phyloP scores from a whole-genome alignment of 2,888 invertebrate genomes.

The Dysmachus trigonus region DNA sequence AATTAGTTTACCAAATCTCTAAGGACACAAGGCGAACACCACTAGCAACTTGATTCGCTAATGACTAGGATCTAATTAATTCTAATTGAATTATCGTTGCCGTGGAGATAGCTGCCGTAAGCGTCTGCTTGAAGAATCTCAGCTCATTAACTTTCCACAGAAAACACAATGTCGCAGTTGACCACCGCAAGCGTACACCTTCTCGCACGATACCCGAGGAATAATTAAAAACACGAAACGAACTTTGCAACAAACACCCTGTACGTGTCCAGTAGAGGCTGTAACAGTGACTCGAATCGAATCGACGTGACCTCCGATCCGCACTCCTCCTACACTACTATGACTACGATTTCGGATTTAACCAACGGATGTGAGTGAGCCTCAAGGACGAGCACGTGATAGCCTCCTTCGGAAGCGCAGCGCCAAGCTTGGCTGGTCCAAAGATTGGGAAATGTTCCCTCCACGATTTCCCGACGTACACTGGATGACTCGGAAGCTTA shows the following conservation, averaged over 20 bases:
- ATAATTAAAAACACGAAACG: slow-evolving; percentile 38
- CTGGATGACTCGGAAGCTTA: neutral
- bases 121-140: neutral
- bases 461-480: slow-evolving; percentile 24
- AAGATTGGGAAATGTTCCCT: slow-evolving; percentile 17
- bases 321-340: neutral
- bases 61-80: neutral
- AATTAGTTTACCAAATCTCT: neutral
- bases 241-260: slow-evolving; percentile 27
- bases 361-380: neutral
- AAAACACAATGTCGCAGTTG: neutral
- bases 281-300: slow-evolving; percentile 1
- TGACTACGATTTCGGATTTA: neutral
- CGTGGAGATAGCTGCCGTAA: neutral
- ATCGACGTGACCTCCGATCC: slow-evolving; percentile 18
- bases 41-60: neutral
- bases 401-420: neutral
- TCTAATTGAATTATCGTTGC: neutral
- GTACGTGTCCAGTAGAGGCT: neutral
- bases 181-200: slow-evolving; percentile 13
- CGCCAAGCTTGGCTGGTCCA: neutral
- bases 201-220: neutral
- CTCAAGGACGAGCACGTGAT: slow-evolving; percentile 5
- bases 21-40: neutral
- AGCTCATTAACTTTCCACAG: neutral